A percentile compares a stretch with the other conserved stretches of the same genome.
These are phyloP conservation scores for Thamnophis elegans DNA, from an alignment of 2,797 vertebrate genomes.

Conservation along the genomic window DNA sequence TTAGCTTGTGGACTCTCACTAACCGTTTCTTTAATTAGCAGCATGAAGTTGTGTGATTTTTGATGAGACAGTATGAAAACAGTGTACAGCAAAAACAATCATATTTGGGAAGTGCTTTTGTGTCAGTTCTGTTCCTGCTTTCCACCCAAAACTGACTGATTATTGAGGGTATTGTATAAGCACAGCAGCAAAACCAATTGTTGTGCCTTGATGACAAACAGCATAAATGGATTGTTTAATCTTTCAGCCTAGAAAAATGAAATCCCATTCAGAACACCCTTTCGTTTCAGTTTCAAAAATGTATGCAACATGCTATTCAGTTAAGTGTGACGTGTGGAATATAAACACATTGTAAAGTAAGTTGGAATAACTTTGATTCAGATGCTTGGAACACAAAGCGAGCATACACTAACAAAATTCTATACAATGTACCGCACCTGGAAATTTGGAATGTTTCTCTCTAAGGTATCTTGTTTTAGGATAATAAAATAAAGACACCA, in stretches of 20 bases:
- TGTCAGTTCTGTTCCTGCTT: conserved; percentile 39
- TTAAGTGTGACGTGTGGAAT: conserved; percentile 41
- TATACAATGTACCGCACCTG: neutral
- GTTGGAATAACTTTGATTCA: conserved; percentile 26
- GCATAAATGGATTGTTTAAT: conserved; percentile 61
- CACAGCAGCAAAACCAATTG: conserved; percentile 58
- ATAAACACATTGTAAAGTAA: conserved; percentile 18
- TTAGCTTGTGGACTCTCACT: conserved; percentile 73
- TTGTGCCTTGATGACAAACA: conserved; percentile 46
- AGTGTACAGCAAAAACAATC: conserved; percentile 21
- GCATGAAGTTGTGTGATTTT: conserved; percentile 44
- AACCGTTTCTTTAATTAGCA: conserved; percentile 48
- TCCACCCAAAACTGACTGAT: conserved; percentile 55
- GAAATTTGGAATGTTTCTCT: conserved; percentile 11
- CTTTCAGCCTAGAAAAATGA: conserved; percentile 45
- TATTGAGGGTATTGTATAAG: conserved; percentile 39
- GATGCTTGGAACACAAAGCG: conserved; percentile 31
- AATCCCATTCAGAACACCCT: conserved; percentile 39
- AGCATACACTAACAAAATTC: conserved; percentile 1
- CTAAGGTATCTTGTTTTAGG: neutral
- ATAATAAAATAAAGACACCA: conserved; percentile 5
- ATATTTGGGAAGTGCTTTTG: conserved; percentile 43
- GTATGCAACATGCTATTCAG: neutral
- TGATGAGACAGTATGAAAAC: conserved; percentile 47
- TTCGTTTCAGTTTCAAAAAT: conserved; percentile 24